Evolutionary conservation across 2,888 invertebrate genomes (phyloP), one percentile per base, ranked within the genome.

Genomic region (Apodemia mormo): DNA sequence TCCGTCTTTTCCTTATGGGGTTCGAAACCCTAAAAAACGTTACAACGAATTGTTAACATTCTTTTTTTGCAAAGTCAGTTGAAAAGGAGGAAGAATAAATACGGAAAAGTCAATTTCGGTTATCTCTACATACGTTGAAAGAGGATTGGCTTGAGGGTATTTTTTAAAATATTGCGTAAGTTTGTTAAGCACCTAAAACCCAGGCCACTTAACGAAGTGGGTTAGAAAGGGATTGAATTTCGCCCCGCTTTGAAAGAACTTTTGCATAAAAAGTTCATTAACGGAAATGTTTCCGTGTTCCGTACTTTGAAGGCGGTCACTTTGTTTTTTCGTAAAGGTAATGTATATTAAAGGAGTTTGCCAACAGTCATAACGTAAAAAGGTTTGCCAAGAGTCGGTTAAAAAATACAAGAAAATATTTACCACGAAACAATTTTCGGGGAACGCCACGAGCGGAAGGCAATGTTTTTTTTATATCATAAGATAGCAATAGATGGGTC

Each of bases 211-310:
- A 58, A 58, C 58, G 58, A 58, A 58, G 58, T 58, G 58, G 30
- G 58, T 58, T 58, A 58, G 58, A 49, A 49, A 30, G 58, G 58
- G 58, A 58, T 58, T 30, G 58, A 58, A 58, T 58, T 29, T 30
- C 58, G 58, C 5, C 58, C 73, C 73, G 70, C 72, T 75, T 75
- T 75, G 72, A 71, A 75, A 72, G 75, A 75, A 76, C 72, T 73
- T 76, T 77, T 74, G 77, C 77, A 77, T 77, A 77, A 76, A 76
- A 77, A 75, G 76, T 77, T 75, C 76, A 76, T 77, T 77, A 76
- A 76, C 73, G 74, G 72, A 73, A 72, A 74, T 77, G 74, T 76
- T 76, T 76, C 54, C 30, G 58, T 58, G 30, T 58, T 30, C 30
- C 58, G 58, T 29, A 58, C 58, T 58, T 30, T 30, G 58, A 58